phyloP scores from a whole-genome alignment of 2,113 vertebrate species.

The Alethe diademata region DNA sequence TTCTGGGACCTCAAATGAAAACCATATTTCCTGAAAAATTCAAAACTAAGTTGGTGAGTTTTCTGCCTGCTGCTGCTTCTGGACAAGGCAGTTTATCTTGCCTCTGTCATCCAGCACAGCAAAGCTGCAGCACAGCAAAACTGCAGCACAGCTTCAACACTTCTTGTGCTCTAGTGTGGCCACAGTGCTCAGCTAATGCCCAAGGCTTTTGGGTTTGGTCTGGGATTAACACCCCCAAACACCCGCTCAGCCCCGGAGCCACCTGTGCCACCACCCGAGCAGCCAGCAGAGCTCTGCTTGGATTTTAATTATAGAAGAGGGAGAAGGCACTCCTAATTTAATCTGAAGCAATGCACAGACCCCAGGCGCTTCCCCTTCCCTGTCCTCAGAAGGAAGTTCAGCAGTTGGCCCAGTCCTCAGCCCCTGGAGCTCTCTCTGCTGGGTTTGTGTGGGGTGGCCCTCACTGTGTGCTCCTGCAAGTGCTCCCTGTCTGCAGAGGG shows the following conservation, averaged over 20 bases:
- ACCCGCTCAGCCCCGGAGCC: neutral
- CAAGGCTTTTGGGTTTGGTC: neutral
- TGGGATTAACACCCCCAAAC: neutral
- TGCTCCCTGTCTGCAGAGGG: neutral
- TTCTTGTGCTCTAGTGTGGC: rapidly evolving
- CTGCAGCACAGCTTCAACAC: neutral
- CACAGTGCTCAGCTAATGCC: neutral
- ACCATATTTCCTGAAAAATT: neutral
- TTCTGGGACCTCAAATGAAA: neutral
- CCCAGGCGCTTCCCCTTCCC: neutral
- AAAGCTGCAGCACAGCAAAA: neutral
- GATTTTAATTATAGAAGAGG: neutral
- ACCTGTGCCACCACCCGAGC: neutral
- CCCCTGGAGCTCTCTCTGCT: neutral
- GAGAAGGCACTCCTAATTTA: neutral
- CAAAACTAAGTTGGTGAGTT: neutral
- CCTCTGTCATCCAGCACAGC: rapidly evolving
- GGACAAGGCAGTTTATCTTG: neutral
- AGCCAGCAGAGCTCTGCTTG: neutral
- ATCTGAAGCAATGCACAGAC: rapidly evolving
- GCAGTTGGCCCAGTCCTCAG: rapidly evolving
- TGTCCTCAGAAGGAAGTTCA: neutral
- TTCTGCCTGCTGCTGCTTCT: neutral
- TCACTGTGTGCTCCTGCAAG: rapidly evolving
- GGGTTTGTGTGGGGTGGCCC: neutral